A percentile compares a stretch with the other conserved stretches of the same genome.
These are phyloP conservation scores for Meloe dianella DNA, from an alignment of 2,888 invertebrate species.

Conservation along the genomic window DNA sequence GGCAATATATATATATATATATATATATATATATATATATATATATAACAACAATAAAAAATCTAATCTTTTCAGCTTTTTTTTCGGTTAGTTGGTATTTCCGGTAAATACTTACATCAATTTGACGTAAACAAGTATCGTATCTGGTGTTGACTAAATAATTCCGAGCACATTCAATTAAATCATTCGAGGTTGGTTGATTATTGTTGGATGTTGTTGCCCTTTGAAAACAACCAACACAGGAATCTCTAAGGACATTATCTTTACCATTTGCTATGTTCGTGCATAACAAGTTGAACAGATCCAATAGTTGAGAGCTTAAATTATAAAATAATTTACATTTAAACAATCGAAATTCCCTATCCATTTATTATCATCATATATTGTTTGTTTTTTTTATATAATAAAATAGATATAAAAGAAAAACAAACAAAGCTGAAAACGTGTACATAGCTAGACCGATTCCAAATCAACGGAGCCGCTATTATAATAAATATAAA, in stretches of 20 bases:
- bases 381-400: background rate
- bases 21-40: background rate
- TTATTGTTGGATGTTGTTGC: slow-evolving; percentile 56
- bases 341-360: slow-evolving; percentile 3
- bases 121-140: slow-evolving; percentile 60
- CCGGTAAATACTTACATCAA: slow-evolving; percentile 57
- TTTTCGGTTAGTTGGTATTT: slow-evolving; percentile 8
- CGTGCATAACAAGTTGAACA: slow-evolving; percentile 69
- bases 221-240: slow-evolving; percentile 66
- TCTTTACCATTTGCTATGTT: slow-evolving; percentile 67
- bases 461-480: background rate
- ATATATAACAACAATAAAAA: background rate
- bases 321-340: slow-evolving; percentile 33
- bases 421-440: background rate
- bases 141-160: slow-evolving; percentile 65
- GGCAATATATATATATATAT: slow-evolving; percentile 6
- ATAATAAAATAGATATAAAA: background rate
- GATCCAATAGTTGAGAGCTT: slow-evolving; percentile 60
- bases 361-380: background rate
- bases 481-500: background rate
- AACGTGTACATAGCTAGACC: background rate
- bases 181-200: slow-evolving; percentile 62
- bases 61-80: background rate
- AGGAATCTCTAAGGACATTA: slow-evolving; percentile 65
- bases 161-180: slow-evolving; percentile 63